phyloP scores from a whole-genome alignment of 2,888 invertebrate species.

The Pristionchus exspectatus region DNA sequence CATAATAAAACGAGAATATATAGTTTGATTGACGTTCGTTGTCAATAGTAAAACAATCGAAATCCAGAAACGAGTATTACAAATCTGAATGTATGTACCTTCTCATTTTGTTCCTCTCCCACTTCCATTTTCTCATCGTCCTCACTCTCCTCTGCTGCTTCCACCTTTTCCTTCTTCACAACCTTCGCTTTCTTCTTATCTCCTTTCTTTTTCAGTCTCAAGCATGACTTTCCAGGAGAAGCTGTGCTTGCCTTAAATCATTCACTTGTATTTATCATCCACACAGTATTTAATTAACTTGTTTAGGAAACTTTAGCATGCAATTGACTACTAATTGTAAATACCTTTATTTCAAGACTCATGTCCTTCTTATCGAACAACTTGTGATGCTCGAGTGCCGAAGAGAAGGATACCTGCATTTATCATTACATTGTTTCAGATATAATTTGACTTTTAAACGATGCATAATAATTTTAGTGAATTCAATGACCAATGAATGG shows the following conservation, averaged over 20 bases:
- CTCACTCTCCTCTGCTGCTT: constrained; percentile 35
- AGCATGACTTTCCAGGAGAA: constrained; percentile 61
- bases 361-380: constrained; percentile 54
- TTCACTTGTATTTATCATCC: not conserved
- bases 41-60: not conserved
- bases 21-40: not conserved
- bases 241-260: constrained; percentile 64
- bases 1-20: not conserved
- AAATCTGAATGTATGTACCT: constrained; percentile 41
- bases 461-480: not conserved
- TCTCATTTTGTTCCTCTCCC: constrained; percentile 43
- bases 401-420: constrained; percentile 65
- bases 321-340: not conserved
- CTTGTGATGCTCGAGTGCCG: constrained; percentile 61
- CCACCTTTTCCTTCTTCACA: constrained; percentile 37
- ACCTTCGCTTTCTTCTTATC: constrained; percentile 50
- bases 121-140: constrained; percentile 46
- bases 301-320: not conserved
- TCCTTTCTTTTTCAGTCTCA: constrained; percentile 54
- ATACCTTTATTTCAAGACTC: constrained; percentile 54
- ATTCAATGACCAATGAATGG: not conserved
- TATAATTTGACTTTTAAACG: too few species aligned
- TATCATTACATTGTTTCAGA: not conserved
- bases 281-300: not conserved
- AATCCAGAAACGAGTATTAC: not conserved